Base-by-base conservation (phyloP, 2,888 invertebrate genomes). In the Schrankia costaestrigalis region DNA sequence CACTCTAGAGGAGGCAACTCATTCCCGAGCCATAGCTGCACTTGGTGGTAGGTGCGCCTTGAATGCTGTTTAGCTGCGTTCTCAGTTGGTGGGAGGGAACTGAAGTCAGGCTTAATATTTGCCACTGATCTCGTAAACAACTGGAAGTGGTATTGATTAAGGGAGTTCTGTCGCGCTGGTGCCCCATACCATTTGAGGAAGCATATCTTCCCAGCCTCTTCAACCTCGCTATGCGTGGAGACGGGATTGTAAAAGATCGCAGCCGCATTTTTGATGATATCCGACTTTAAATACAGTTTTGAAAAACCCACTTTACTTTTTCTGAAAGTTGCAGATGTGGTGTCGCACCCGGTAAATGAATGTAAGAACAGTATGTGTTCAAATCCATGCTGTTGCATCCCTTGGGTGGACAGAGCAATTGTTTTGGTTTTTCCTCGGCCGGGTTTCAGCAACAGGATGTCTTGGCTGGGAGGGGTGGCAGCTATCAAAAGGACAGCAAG, bases 11-110 rank as follows among this genome's bases (percentile, higher is more conserved):
- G 27, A 18, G 17, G 9, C 15, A 28, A 13, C 13, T 28, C 37
- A 41, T 49, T 43, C 26, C 41, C 46, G 21, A 30, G 40, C 39
- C 39, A 41, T 18, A 24, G 29, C 26, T 44, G 35, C 28, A 66
- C 52, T 47, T 26, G 25, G 21, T 26, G 17, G 21, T 36, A 31
- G 13, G 19, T 19, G 18, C 28, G 19, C 11, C 11, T 19, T 13
- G 33, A 34, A 24, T 40, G 35, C 38, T 42, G 35, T 32, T n/a
- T 26, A 35, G 41, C 27, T 31, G 31, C 27, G 17, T 33, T 31
- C 22, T 31, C 12, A 13, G 25, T 25, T 25, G 25, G 25, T 13
- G 13, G 13, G 14, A 25, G 25, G 9, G 22, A 30, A 22, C 23
- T 58, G 17, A 51, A 44, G 19, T 25, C 25, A 25, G 25, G 25